Evolutionary conservation across 2,113 vertebrate species (phyloP), one percentile per base, ranked within the genome.

Genomic region (Marmota flaviventris): DNA sequence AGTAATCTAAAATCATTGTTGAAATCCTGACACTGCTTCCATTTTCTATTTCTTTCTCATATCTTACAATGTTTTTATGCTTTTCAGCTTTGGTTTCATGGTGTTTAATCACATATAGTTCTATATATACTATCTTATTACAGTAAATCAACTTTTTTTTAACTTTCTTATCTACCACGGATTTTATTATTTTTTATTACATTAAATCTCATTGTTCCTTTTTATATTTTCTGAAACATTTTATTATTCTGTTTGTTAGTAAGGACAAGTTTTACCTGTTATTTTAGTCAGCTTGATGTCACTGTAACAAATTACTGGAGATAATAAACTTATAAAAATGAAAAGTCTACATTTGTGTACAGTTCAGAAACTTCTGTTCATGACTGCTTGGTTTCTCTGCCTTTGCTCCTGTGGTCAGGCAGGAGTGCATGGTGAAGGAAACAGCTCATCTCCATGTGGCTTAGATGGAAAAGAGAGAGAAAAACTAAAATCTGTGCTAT

Each of bases 401-500:
- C 4, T 27, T 14, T 51, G 5, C 4, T 5, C 9, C 2, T 39
- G 2, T 56, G 24, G 48, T 9, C 12, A 58, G 27, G 3, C 27
- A 69, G n/a, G 27, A 39, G 29, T 56, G 3, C 27, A 85, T 18
- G 12, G 13, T 3, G 24, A 18, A 61, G 4, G 34, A 69, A 85
- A 18, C 6, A 34, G 39, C 5, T 22, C 8, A 58, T 13, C 6
- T 75, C 14, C 27, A 24, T 3, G 11, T 53, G 11, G 2, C 4
- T 56, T 45, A 1, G 29, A 45, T 58, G 20, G 16, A 78, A 86
- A 58, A 34, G 20, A 86, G 10, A 27, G 5, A 7, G 16, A 63
- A 14, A 27, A 8, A 17, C 4, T 9, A 0, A 0, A 51, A 51
- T 51, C 48, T 7, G 2, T 58, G 5, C 24, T 69, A 12, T 8